Conservation (phyloP, 2,113 vertebrate species). For the Lycocorax pyrrhopterus region DNA sequence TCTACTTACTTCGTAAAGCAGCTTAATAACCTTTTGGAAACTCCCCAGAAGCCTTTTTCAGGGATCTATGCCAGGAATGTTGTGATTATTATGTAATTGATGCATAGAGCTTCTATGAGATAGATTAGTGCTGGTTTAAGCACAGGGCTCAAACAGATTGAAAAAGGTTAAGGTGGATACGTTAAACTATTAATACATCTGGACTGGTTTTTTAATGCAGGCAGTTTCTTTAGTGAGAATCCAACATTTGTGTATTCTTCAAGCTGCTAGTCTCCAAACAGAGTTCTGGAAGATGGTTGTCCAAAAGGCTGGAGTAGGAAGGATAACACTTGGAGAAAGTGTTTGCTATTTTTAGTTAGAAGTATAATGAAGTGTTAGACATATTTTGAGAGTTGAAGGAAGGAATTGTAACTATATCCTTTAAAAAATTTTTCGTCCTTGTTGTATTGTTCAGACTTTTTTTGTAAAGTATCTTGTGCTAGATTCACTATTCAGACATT, state of each 20-base stretch:
- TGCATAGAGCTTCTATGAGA: neutral
- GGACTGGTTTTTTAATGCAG: neutral
- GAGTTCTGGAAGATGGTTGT: neutral
- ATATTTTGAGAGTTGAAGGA: neutral
- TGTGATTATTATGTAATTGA: neutral
- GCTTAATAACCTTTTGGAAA: neutral
- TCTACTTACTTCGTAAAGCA: slow-evolving; percentile 1
- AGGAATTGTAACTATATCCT: neutral
- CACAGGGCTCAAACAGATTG: neutral
- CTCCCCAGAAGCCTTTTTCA: neutral
- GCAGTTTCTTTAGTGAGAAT: neutral
- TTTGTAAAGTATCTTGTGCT: neutral
- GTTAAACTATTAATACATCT: neutral
- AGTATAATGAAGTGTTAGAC: neutral
- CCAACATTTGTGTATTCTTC: neutral
- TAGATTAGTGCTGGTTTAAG: neutral
- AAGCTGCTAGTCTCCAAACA: neutral
- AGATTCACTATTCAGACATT: neutral
- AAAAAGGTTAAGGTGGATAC: neutral
- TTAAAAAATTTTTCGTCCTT: neutral
- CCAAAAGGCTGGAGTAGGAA: neutral
- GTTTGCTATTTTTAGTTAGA: neutral
- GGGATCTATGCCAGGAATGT: neutral
- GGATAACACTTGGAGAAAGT: neutral
- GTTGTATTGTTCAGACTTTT: neutral